phyloP scores from a whole-genome alignment of 2,113 vertebrate genomes.

The Thalassarche chlororhynchos region DNA sequence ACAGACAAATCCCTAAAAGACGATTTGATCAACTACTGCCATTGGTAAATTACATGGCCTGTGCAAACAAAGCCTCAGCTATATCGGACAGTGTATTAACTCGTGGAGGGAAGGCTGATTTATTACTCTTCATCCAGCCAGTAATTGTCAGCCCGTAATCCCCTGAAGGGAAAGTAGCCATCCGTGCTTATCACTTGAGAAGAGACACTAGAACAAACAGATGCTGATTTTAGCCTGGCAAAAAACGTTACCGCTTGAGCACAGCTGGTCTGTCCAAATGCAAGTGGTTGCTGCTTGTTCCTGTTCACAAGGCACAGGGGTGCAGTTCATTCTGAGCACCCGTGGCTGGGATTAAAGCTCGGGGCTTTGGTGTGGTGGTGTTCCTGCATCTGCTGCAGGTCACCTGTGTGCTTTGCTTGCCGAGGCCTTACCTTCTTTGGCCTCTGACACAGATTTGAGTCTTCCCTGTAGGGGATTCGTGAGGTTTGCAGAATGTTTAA shows the following conservation, averaged over 20 bases:
- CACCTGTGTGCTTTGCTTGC: background rate
- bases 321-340: background rate
- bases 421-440: background rate
- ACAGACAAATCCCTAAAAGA: background rate
- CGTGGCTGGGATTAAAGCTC: fast-evolving
- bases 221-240: background rate
- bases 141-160: background rate
- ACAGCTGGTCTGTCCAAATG: background rate
- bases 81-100: background rate
- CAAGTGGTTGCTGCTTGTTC: background rate
- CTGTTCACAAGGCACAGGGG: background rate
- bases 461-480: background rate
- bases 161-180: background rate
- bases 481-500: background rate
- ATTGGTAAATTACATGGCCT: background rate
- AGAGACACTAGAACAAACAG: background rate
- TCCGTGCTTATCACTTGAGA: background rate
- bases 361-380: background rate
- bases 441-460: background rate
- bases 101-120: background rate
- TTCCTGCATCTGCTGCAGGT: background rate
- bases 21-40: background rate
- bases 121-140: background rate
- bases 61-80: background rate
- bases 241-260: background rate